Evolutionary conservation across 2,113 vertebrate genomes (phyloP).

Genomic region (Nothocercus julius): DNA sequence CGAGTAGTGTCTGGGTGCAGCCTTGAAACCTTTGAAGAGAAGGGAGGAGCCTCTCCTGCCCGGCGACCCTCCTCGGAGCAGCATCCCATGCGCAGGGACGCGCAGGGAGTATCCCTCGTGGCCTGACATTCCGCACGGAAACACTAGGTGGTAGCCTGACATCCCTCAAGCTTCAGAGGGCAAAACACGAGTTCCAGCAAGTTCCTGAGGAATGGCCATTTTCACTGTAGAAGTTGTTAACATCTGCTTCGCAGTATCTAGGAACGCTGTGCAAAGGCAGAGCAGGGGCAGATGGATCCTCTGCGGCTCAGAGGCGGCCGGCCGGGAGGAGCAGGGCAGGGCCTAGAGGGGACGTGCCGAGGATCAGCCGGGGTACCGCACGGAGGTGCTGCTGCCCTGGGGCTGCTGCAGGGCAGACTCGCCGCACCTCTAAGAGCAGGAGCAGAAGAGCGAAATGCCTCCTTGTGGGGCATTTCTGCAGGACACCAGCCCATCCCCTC

Average conservation of each 20-base stretch:
- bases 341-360: background rate
- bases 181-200: background rate
- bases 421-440: background rate
- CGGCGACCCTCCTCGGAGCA: background rate
- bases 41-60: background rate
- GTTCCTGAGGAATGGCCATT: background rate
- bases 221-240: background rate
- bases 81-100: background rate
- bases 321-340: background rate
- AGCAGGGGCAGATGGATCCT: background rate
- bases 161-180: background rate
- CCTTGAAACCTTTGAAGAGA: background rate
- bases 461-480: background rate
- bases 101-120: background rate
- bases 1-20: background rate
- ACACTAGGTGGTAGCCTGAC: constrained; percentile 4
- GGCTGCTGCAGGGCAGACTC: background rate
- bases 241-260: background rate
- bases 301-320: background rate
- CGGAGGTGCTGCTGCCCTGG: background rate
- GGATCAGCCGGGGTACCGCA: background rate
- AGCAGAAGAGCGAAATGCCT: background rate
- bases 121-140: background rate
- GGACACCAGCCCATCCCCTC: background rate
- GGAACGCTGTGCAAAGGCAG: background rate